A percentile compares a stretch with the other conserved stretches of the same genome.
Conservation (phyloP, 2,797 vertebrate species). For the Gallinago nigripennis region DNA sequence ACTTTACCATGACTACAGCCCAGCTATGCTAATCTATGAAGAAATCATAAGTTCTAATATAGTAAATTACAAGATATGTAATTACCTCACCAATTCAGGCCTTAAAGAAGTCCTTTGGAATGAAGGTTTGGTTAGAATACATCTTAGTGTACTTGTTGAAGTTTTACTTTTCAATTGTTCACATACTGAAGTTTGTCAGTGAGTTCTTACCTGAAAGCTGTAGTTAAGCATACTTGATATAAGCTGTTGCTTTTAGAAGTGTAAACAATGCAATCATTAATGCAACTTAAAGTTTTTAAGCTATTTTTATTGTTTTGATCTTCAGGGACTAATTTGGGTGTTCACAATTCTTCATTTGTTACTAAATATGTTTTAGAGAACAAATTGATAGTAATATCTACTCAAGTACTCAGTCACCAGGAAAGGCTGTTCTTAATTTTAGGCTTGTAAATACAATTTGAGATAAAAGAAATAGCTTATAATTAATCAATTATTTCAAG, state of each 20-base stretch:
- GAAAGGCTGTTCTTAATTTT: neutral
- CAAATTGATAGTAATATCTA: neutral
- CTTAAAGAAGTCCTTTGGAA: neutral
- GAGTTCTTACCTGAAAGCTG: neutral
- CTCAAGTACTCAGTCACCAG: neutral
- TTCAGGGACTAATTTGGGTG: neutral
- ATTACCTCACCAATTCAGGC: neutral
- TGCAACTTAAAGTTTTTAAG: neutral
- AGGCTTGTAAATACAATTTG: neutral
- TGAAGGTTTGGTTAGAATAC: neutral
- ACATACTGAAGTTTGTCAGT: neutral
- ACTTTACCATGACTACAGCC: neutral
- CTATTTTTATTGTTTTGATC: neutral
- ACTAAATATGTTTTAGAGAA: neutral
- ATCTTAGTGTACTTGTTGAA: neutral
- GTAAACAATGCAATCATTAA: neutral
- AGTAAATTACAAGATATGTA: neutral
- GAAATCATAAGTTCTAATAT: neutral
- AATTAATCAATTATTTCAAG: too few relatives aligned
- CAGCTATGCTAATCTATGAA: neutral
- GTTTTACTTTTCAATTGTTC: neutral
- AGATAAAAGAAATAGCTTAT: too few relatives aligned
- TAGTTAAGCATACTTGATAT: neutral
- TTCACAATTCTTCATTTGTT: neutral
- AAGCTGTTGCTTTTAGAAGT: neutral